Evolutionary conservation across 2,797 vertebrate genomes (phyloP).

Genomic region (Thripadectes ignobilis): DNA sequence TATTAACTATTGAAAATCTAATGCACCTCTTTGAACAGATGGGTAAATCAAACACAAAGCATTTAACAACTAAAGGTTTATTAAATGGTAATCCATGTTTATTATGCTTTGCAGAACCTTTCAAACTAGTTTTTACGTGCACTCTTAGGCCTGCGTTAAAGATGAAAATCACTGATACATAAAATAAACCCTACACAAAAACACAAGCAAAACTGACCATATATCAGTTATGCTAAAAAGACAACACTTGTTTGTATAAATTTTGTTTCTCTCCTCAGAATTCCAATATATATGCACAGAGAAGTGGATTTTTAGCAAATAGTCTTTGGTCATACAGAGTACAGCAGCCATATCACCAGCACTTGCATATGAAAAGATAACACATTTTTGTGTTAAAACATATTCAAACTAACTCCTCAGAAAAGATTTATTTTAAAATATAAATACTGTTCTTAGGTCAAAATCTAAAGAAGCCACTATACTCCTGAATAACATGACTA

Average conservation of each 20-base stretch:
- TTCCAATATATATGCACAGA: not conserved
- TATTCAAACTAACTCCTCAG: not conserved
- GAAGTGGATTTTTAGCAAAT: not conserved
- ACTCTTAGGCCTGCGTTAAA: not conserved
- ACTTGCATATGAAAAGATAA: not conserved
- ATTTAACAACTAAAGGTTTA: not conserved
- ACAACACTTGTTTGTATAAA: not conserved
- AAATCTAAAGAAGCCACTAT: not conserved
- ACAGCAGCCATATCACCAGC: not conserved
- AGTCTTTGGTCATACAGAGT: not conserved
- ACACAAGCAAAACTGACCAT: not conserved
- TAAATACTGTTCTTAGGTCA: not conserved
- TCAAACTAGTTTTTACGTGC: not conserved
- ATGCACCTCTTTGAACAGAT: not conserved
- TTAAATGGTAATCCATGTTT: not conserved
- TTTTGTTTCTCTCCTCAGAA: not conserved
- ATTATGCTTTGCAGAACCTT: not conserved
- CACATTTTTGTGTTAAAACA: not conserved
- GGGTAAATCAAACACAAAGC: not conserved
- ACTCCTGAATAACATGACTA: not conserved
- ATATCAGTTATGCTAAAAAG: not conserved
- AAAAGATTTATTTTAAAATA: not conserved
- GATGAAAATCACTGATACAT: not conserved
- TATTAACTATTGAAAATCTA: not conserved
- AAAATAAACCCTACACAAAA: not conserved